Conservation (phyloP, 1,140 invertebrate genomes). For the Lepidurus apus region DNA sequence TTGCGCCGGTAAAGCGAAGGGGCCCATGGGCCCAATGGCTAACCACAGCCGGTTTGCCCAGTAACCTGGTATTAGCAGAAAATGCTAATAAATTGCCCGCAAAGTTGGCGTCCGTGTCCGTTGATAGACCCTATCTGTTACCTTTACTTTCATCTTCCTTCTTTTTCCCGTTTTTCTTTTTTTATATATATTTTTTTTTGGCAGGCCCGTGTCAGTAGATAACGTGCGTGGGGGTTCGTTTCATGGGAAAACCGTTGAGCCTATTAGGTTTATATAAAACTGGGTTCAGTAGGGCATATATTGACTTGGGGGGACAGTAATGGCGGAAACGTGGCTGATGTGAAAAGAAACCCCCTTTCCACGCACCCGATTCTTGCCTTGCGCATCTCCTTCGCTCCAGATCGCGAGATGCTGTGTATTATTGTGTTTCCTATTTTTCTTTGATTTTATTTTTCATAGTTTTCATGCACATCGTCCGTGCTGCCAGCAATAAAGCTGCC, state of each 20-base stretch:
- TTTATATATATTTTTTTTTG: background rate
- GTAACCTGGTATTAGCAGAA: conserved; percentile 15
- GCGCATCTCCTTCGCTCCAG: background rate
- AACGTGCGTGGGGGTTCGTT: background rate
- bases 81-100: conserved; percentile 10
- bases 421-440: background rate
- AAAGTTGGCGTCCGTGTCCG: conserved; percentile 16
- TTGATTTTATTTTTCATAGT: background rate
- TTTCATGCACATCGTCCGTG: background rate
- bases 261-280: background rate
- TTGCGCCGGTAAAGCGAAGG: conserved; percentile 13
- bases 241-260: conserved; percentile 17
- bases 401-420: background rate
- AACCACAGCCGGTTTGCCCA: background rate
- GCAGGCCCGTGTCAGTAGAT: background rate
- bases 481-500: background rate
- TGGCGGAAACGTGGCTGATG: background rate
- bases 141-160: background rate
- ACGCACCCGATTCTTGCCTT: background rate
- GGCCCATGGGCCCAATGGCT: conserved; percentile 10
- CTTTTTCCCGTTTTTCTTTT: background rate
- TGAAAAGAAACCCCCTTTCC: background rate
- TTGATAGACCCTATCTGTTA: conserved; percentile 13
- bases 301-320: background rate
- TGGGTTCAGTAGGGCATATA: background rate